phyloP scores from a whole-genome alignment of 2,113 vertebrate genomes.

The Rissa tridactyla region DNA sequence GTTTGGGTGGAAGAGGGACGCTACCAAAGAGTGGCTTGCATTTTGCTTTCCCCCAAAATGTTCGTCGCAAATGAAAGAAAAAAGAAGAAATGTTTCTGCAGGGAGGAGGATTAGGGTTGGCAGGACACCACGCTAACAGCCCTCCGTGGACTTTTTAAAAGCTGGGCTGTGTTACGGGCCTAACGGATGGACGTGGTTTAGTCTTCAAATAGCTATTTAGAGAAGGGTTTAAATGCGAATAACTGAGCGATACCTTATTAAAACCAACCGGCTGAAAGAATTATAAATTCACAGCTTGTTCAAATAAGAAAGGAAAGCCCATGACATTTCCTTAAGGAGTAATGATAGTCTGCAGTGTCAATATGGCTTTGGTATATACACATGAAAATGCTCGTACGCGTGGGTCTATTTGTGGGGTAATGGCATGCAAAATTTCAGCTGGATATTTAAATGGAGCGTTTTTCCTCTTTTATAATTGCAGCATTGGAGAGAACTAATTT shows the following conservation, averaged over 20 bases:
- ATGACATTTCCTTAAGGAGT: conserved; percentile 49
- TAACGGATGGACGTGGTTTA: conserved; percentile 32
- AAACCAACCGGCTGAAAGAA: conserved; percentile 31
- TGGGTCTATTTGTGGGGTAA: conserved; percentile 12
- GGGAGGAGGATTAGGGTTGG: conserved; percentile 33
- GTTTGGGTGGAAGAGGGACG: neutral
- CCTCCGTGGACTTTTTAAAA: conserved; percentile 6
- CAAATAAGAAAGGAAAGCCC: conserved; percentile 45
- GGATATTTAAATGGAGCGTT: neutral
- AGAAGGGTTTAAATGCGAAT: conserved; percentile 8
- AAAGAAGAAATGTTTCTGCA: neutral
- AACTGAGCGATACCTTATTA: conserved; percentile 11
- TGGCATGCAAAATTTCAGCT: conserved; percentile 1
- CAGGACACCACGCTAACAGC: conserved; percentile 3
- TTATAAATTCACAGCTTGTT: conserved; percentile 47
- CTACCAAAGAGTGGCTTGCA: neutral
- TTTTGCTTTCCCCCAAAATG: neutral
- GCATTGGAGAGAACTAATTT: neutral
- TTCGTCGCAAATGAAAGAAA: neutral
- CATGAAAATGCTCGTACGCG: neutral
- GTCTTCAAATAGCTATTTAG: conserved; percentile 32
- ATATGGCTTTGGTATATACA: neutral
- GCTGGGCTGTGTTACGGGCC: conserved; percentile 10
- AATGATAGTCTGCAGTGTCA: conserved; percentile 50
- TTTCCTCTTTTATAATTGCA: neutral